A percentile compares a stretch with the other conserved stretches of the same genome.
Conservation (phyloP, 2,113 vertebrate genomes). For the Mesocricetus auratus region DNA sequence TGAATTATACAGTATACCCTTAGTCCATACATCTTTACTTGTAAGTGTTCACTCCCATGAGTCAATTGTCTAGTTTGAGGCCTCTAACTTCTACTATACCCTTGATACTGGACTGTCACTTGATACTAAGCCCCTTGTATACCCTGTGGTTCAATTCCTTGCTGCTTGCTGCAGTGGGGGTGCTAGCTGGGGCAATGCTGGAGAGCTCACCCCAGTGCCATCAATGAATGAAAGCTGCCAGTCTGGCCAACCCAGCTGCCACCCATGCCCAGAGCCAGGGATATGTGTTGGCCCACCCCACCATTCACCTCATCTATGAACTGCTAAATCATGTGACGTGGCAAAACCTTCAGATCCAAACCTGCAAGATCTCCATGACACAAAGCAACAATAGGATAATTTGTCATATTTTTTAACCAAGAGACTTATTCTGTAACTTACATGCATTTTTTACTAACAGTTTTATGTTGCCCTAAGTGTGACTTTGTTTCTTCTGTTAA, state of each 20-base stretch:
- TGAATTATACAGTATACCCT: background rate
- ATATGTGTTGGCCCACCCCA: background rate
- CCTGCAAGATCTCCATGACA: background rate
- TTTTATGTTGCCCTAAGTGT: background rate
- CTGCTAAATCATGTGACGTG: background rate
- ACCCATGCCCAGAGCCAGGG: background rate
- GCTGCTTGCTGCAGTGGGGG: background rate
- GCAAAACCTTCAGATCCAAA: background rate
- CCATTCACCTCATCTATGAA: background rate
- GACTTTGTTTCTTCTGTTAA: constrained; percentile 32
- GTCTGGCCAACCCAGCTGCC: background rate
- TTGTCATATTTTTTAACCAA: constrained; percentile 41
- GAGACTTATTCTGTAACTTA: constrained; percentile 28
- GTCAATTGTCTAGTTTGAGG: background rate
- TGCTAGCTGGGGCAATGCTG: background rate
- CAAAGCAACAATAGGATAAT: background rate
- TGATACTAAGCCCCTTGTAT: background rate
- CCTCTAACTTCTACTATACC: background rate
- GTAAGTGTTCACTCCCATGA: background rate
- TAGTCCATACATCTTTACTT: background rate
- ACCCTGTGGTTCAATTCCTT: background rate
- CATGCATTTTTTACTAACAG: background rate
- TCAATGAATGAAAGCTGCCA: background rate
- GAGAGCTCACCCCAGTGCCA: background rate
- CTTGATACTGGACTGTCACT: background rate